Conservation (phyloP, 1,140 invertebrate genomes). For the Sarcophaga bullata region DNA sequence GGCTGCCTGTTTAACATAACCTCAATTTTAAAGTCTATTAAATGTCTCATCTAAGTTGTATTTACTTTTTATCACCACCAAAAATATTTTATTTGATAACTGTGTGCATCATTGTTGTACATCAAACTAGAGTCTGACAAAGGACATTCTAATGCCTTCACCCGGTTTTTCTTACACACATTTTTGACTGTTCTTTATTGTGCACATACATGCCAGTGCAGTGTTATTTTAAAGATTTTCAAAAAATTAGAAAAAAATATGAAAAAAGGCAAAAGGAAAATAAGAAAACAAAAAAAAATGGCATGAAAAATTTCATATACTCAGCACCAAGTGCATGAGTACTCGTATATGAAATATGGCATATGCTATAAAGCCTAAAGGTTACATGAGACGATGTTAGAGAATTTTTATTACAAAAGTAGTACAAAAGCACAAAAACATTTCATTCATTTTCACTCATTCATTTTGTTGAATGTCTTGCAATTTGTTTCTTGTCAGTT, state of each 20-base stretch:
- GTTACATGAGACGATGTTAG: neutral
- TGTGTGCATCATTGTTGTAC: neutral
- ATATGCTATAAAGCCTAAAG: constrained; percentile 11
- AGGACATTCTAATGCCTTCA: neutral
- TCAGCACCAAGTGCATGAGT: neutral
- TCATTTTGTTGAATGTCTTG: neutral
- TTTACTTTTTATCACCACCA: too few relatives aligned
- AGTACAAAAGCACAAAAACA: neutral
- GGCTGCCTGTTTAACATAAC: neutral
- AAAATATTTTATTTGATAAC: too few relatives aligned
- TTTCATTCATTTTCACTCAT: neutral
- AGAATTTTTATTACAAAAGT: neutral
- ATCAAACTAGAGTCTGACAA: neutral
- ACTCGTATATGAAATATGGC: neutral
- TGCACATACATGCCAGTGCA: too few relatives aligned
- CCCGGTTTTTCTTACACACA: neutral
- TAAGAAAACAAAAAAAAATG: too few relatives aligned
- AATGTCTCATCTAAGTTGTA: too few relatives aligned
- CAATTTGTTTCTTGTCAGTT: neutral
- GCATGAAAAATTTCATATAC: neutral
- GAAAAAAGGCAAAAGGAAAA: too few relatives aligned
- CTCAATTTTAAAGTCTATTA: neutral
- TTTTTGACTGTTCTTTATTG: too few relatives aligned
- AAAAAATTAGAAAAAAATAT: too few relatives aligned
- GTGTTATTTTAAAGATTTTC: too few relatives aligned